These are phyloP conservation scores for Plebejus anna DNA, from an alignment of 2,888 invertebrate species.

Conservation along the genomic window DNA sequence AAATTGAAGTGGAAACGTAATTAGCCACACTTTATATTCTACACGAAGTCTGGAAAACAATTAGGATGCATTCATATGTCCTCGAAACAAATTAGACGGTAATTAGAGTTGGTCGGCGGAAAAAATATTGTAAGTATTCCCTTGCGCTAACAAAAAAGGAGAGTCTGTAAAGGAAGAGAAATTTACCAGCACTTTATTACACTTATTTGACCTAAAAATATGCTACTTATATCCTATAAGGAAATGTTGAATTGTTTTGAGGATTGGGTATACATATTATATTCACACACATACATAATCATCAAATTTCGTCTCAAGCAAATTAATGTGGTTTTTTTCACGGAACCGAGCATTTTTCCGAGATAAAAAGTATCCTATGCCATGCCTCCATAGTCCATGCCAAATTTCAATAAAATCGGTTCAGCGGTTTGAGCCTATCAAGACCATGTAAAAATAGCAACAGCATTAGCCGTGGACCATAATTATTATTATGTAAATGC, in stretches of 20 bases:
- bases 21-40: constrained; percentile 16
- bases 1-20: constrained; percentile 13
- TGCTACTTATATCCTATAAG: not conserved
- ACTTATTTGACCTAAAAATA: not conserved
- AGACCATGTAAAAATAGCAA: not conserved
- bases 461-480: not conserved
- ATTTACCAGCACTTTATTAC: not conserved
- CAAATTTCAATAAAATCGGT: too few relatives aligned
- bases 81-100: constrained; percentile 14
- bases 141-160: not conserved
- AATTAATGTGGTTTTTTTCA: too few relatives aligned
- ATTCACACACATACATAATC: not conserved
- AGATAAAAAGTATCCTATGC: too few relatives aligned
- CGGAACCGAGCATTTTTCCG: too few relatives aligned
- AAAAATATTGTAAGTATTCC: constrained; percentile 17
- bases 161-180: not conserved
- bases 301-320: not conserved
- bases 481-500: constrained; percentile 11
- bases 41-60: constrained; percentile 20
- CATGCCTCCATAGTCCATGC: too few relatives aligned
- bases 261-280: too few relatives aligned
- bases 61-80: constrained; percentile 22
- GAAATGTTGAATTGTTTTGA: too few relatives aligned
- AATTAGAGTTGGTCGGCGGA: constrained; percentile 8
- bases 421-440: too few relatives aligned